Conservation (phyloP, 2,797 vertebrate genomes). For the Synaphobranchus kaupii region DNA sequence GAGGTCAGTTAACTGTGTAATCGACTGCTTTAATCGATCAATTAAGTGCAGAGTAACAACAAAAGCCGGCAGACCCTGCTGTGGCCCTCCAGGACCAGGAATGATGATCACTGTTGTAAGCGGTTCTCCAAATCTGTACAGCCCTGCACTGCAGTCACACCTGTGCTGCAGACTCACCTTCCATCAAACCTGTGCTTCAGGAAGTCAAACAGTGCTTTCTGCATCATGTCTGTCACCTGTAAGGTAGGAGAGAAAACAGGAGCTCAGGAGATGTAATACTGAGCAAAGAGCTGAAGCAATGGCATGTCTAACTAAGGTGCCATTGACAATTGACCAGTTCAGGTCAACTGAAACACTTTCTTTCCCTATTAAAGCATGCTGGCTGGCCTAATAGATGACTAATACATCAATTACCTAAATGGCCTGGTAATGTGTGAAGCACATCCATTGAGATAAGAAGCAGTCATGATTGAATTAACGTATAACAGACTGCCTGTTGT, state of each 20-base stretch:
- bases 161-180: constrained; percentile 73
- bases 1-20: too few species aligned
- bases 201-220: constrained; percentile 97
- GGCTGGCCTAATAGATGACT: background rate
- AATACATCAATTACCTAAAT: background rate
- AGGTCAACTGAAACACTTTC: constrained; percentile 3
- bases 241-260: background rate
- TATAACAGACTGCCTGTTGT: background rate
- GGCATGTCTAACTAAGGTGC: constrained; percentile 7
- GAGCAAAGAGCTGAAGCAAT: background rate
- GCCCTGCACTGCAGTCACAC: constrained; percentile 2
- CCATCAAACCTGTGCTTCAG: constrained; percentile 96
- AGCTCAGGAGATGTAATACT: background rate
- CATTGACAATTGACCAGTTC: constrained; percentile 3
- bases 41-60: too few species aligned
- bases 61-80: too few species aligned
- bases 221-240: constrained; percentile 98
- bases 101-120: background rate
- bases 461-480: background rate
- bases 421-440: background rate
- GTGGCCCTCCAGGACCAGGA: too few species aligned
- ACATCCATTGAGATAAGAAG: background rate
- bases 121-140: background rate
- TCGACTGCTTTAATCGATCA: too few species aligned
- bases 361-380: constrained; percentile 9